A percentile compares a stretch with the other conserved stretches of the same genome.
These are phyloP conservation scores for Acanthococcus lagerstroemiae DNA, from an alignment of 2,888 invertebrate genomes.

Conservation along the genomic window DNA sequence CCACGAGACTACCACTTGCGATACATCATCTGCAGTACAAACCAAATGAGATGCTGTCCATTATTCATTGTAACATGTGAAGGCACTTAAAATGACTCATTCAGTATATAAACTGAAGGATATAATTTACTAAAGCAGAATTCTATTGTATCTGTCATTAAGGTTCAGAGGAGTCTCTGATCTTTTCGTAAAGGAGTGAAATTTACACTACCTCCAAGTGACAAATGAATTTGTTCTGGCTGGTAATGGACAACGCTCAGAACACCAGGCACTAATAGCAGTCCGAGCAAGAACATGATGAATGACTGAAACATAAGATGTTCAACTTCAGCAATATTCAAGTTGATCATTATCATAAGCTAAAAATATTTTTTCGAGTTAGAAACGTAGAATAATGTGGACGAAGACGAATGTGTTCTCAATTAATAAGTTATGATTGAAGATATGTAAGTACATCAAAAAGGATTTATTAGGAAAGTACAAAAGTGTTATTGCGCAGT, in stretches of 20 bases:
- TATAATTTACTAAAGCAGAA: not conserved
- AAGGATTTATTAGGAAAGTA: too few relatives aligned
- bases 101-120: not conserved
- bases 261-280: not conserved
- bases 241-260: conserved; percentile 43
- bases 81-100: not conserved
- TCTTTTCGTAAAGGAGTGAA: not conserved
- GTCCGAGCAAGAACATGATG: not conserved
- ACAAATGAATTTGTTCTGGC: conserved; percentile 58
- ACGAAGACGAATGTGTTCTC: too few relatives aligned
- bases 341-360: too few relatives aligned
- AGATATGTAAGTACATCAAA: too few relatives aligned
- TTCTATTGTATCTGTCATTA: not conserved
- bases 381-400: too few relatives aligned
- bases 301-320: not conserved
- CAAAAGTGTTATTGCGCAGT: too few relatives aligned
- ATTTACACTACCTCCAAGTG: conserved; percentile 50
- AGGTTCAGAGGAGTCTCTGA: not conserved
- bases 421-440: too few relatives aligned
- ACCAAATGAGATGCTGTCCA: too few relatives aligned
- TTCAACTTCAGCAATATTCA: too few relatives aligned
- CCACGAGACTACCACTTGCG: conserved; percentile 72
- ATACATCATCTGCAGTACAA: conserved; percentile 48
- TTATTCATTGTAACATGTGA: too few relatives aligned
- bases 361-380: too few relatives aligned